These are phyloP conservation scores for Sphaerophoria taeniata DNA, from an alignment of 2,888 invertebrate genomes.

Conservation along the genomic window DNA sequence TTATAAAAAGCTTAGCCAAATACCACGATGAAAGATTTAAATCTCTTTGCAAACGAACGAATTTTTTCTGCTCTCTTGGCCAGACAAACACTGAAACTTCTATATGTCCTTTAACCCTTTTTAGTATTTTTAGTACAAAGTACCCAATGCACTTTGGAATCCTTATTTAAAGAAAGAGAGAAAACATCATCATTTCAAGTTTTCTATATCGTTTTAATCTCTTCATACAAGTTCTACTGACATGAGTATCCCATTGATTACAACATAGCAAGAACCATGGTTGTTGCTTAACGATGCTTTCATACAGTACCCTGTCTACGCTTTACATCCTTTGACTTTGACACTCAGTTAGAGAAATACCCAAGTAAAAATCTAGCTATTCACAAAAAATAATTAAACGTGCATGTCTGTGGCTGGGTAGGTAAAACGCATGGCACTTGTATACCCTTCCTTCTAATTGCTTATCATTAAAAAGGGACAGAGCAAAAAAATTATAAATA, in stretches of 20 bases:
- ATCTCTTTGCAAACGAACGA: neutral
- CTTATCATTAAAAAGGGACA: constrained; percentile 58
- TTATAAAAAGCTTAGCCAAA: neutral
- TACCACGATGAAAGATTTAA: neutral
- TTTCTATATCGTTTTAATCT: constrained; percentile 20
- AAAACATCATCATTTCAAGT: neutral
- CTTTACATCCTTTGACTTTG: constrained; percentile 45
- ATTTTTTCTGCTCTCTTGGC: neutral
- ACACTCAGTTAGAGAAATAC: constrained; percentile 11
- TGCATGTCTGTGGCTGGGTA: neutral
- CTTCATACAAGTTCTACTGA: neutral
- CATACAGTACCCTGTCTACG: neutral
- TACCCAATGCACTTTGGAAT: neutral
- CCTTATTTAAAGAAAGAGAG: neutral
- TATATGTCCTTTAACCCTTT: neutral
- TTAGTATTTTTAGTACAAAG: neutral
- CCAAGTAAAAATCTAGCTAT: constrained; percentile 36
- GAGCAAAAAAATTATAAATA: neutral
- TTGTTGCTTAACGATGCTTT: constrained; percentile 19
- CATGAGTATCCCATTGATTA: constrained; percentile 27
- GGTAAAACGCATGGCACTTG: neutral
- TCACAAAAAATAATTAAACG: constrained; percentile 59
- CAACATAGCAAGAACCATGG: neutral
- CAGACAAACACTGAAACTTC: neutral
- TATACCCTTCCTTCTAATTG: constrained; percentile 62